Evolutionary conservation across 2,888 invertebrate genomes (phyloP), one percentile per base, ranked within the genome.

Genomic region (Tribolium freemani): DNA sequence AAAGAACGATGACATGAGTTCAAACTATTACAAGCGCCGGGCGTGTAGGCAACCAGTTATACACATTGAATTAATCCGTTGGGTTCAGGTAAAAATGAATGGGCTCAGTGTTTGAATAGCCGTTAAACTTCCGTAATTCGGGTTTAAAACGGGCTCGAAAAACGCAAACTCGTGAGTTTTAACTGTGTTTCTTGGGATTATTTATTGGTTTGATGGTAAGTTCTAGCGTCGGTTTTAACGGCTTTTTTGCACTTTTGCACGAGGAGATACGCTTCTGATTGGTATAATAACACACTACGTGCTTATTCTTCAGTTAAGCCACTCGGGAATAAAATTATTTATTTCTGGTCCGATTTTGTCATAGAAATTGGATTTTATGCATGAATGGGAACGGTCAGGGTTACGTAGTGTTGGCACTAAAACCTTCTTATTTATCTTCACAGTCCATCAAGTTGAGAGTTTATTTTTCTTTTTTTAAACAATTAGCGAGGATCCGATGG

Each of bases 311-410:
- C 38, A 10, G 11, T 38, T 20, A 30, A 44, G 16, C 16, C 31
- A 58, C 56, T 56, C 11, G 8, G 26, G 20, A 61, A 61, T 9
- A 45, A 61, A 50, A 20, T 48, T 48, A 11, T 48, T 48, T 16
- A n/a, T 16, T 11, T 48, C 58, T 16, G 20, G 9, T 45, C 11
- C 0, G 31, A n/a, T 61, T 45, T 48, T 48, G 20, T 60, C 13
- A 4, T 11, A 48, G 46, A 61, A 61, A 61, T 48, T 61, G 46
- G 10, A 45, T 53, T 16, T 1, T 64, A 53, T 54, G 64, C 53
- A 53, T 64, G 64, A 64, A 64, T 53, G 45, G 44, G 20, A 51
- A 45, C 45, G 54, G 64, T 64, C 64, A 64, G 64, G 64, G 64
- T 54, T 44, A 54, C 44, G 9, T 8, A 26, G 26, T 54, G 63